A percentile compares a stretch with the other conserved stretches of the same genome.
These are phyloP conservation scores for Noctuana brunneofusca DNA, from an alignment of 2,888 invertebrate genomes.

Conservation along the genomic window DNA sequence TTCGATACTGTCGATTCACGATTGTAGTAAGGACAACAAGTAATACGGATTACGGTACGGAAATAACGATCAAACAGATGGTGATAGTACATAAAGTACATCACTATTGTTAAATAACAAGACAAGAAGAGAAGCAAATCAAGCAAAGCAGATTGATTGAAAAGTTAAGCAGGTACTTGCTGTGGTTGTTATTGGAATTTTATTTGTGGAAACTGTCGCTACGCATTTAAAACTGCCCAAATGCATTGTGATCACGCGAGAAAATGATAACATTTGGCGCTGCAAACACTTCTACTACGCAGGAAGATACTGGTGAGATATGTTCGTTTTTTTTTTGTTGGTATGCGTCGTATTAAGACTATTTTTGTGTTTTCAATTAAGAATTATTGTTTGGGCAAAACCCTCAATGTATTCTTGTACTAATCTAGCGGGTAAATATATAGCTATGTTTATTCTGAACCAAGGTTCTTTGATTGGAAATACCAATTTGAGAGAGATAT, in stretches of 20 bases:
- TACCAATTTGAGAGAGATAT: background rate
- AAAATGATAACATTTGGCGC: slow-evolving; percentile 79
- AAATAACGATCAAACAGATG: background rate
- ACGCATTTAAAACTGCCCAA: slow-evolving; percentile 62
- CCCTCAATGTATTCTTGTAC: background rate
- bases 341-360: slow-evolving; percentile 37
- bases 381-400: slow-evolving; percentile 4
- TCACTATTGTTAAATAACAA: slow-evolving; percentile 5
- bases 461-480: background rate
- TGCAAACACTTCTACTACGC: slow-evolving; percentile 66
- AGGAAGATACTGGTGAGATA: slow-evolving; percentile 71
- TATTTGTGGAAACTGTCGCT: slow-evolving; percentile 59
- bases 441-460: background rate
- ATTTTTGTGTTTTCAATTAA: slow-evolving; percentile 41
- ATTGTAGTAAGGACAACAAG: too few relatives aligned
- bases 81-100: background rate
- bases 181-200: slow-evolving; percentile 45
- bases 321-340: slow-evolving; percentile 47
- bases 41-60: background rate
- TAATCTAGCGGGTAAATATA: background rate
- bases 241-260: slow-evolving; percentile 62
- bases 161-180: slow-evolving; percentile 40
- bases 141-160: slow-evolving; percentile 38
- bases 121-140: background rate
- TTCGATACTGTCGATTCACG: too few relatives aligned